These are phyloP conservation scores for Protaetia brevitarsis DNA, from an alignment of 1,140 invertebrate species.

Conservation along the genomic window DNA sequence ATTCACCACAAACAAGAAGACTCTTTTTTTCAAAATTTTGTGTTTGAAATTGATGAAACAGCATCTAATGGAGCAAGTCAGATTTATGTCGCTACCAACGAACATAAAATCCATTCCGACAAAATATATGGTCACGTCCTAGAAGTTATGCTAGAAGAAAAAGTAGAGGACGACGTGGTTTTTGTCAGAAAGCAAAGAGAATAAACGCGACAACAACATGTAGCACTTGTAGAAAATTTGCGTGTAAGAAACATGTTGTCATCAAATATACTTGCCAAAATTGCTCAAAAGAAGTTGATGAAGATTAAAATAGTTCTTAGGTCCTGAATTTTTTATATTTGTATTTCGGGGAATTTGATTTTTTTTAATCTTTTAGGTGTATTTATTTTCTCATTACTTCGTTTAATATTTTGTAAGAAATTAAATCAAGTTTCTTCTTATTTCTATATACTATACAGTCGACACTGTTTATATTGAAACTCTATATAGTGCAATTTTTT, in stretches of 20 bases:
- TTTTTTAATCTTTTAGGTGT: neutral
- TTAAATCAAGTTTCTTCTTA: neutral
- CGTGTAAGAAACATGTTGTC: conserved; percentile 23
- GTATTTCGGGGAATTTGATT: neutral
- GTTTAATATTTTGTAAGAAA: neutral
- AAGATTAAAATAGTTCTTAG: neutral
- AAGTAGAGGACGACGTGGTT: conserved; percentile 23
- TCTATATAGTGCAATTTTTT: too few species aligned
- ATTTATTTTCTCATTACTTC: neutral
- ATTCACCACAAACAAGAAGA: conserved; percentile 17
- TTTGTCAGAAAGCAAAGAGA: conserved; percentile 26
- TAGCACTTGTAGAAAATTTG: conserved; percentile 10
- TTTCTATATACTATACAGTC: neutral
- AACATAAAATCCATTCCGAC: conserved; percentile 25
- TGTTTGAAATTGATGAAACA: conserved; percentile 26
- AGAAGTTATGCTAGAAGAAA: conserved; percentile 23
- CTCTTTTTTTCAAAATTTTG: conserved; percentile 26
- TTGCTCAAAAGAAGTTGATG: neutral
- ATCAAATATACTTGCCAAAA: neutral
- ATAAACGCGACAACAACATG: conserved; percentile 26
- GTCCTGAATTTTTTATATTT: neutral
- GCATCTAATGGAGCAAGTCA: conserved; percentile 25
- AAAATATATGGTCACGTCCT: conserved; percentile 21
- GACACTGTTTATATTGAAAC: too few species aligned
- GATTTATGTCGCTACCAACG: conserved; percentile 21